phyloP scores from a whole-genome alignment of 2,888 invertebrate species.

The Strigamia crassipes region DNA sequence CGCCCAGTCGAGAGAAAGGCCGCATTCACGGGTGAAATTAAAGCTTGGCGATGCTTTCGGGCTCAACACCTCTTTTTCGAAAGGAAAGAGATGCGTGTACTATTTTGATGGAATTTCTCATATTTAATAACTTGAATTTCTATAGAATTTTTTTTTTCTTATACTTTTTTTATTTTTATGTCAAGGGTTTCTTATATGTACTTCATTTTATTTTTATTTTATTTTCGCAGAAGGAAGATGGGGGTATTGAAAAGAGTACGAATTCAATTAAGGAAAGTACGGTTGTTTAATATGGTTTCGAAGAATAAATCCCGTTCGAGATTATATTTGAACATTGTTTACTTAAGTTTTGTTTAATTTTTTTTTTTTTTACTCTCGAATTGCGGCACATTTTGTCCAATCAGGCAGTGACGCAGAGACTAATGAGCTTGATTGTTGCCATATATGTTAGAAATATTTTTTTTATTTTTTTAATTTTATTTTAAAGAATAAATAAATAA shows the following conservation, averaged over 20 bases:
- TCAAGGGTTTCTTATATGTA: background rate
- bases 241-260: background rate
- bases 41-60: constrained; percentile 18
- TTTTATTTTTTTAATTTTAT: too few relatives aligned
- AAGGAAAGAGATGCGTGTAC: constrained; percentile 16
- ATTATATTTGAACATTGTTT: too few relatives aligned
- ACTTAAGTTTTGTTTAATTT: too few relatives aligned
- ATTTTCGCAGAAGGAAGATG: background rate
- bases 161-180: background rate
- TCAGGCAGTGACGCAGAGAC: too few relatives aligned
- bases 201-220: background rate
- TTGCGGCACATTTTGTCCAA: too few relatives aligned
- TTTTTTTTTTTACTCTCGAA: too few relatives aligned
- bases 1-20: constrained; percentile 11
- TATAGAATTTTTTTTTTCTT: background rate
- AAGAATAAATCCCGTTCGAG: too few relatives aligned
- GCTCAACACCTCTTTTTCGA: constrained; percentile 21
- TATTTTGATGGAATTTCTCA: constrained; percentile 1
- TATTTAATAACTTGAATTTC: constrained; percentile 3
- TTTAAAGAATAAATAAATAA: too few relatives aligned
- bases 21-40: constrained; percentile 21
- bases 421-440: too few relatives aligned
- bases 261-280: background rate
- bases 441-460: too few relatives aligned
- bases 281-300: too few relatives aligned